Evolutionary conservation across 2,113 vertebrate genomes (phyloP).

Genomic region (Limanda limanda): DNA sequence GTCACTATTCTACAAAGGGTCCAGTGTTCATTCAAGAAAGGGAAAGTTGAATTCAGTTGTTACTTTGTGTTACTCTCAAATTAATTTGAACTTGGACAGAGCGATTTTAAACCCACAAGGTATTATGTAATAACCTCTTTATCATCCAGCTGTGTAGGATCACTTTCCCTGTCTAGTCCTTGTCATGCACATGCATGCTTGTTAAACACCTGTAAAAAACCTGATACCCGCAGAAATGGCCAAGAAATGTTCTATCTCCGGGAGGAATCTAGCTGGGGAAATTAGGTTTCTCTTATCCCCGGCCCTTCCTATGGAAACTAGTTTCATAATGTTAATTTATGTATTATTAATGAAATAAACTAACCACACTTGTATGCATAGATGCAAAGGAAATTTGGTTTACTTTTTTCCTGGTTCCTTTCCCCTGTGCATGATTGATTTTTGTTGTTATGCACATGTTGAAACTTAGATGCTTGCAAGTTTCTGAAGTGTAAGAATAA

Average conservation of each 20-base stretch:
- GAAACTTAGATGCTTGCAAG: neutral
- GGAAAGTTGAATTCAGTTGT: no score
- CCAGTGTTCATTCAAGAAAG: no score
- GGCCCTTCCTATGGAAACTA: neutral
- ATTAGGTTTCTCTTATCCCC: neutral
- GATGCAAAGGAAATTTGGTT: neutral
- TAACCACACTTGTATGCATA: neutral
- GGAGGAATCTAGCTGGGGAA: neutral
- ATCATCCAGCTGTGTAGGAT: neutral
- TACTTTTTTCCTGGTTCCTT: neutral
- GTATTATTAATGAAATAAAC: no score
- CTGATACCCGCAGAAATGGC: neutral
- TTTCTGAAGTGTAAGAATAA: neutral
- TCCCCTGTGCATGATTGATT: neutral
- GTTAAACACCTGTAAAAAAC: neutral
- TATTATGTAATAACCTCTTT: neutral
- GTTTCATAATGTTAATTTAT: neutral
- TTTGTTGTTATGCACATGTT: neutral
- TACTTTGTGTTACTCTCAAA: neutral
- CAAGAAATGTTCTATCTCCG: neutral
- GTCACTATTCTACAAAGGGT: no score
- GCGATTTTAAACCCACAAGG: neutral
- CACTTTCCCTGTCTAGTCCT: neutral
- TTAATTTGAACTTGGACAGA: neutral
- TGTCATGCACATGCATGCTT: neutral